phyloP scores from a whole-genome alignment of 2,888 invertebrate species.

The Mylabris sibirica region DNA sequence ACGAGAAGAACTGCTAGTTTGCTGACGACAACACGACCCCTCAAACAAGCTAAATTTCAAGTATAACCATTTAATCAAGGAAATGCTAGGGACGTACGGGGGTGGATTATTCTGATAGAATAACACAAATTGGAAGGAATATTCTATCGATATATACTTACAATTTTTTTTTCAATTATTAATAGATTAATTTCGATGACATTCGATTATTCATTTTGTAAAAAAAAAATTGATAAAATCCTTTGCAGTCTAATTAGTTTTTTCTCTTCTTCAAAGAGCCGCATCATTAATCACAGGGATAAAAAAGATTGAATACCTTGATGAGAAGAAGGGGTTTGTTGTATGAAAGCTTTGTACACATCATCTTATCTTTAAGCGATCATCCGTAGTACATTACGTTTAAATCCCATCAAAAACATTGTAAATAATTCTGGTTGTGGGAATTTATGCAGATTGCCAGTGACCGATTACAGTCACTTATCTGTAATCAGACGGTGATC shows the following conservation, averaged over 20 bases:
- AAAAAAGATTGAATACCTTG: conserved; percentile 14
- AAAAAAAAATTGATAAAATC: not conserved
- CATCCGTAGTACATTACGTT: conserved; percentile 15
- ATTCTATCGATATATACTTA: not conserved
- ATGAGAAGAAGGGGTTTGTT: not conserved
- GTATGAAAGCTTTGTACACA: conserved; percentile 1
- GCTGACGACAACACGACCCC: not conserved
- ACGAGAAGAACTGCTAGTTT: not conserved
- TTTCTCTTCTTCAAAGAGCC: not conserved
- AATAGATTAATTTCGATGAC: not conserved
- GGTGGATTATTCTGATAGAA: not conserved
- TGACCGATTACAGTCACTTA: conserved; percentile 53
- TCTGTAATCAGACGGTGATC: conserved; percentile 50
- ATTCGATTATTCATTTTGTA: not conserved
- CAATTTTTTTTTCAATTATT: not conserved
- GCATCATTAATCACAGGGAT: conserved; percentile 14
- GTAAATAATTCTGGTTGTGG: conserved; percentile 39
- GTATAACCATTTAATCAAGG: conserved; percentile 12
- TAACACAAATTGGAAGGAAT: not conserved
- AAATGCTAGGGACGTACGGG: not conserved
- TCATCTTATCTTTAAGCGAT: conserved; percentile 9
- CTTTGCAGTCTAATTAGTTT: not conserved
- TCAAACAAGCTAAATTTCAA: not conserved
- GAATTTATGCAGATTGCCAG: conserved; percentile 55
- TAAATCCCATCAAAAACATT: conserved; percentile 28